phyloP scores from a whole-genome alignment of 2,797 vertebrate genomes.

The Chelmon rostratus region DNA sequence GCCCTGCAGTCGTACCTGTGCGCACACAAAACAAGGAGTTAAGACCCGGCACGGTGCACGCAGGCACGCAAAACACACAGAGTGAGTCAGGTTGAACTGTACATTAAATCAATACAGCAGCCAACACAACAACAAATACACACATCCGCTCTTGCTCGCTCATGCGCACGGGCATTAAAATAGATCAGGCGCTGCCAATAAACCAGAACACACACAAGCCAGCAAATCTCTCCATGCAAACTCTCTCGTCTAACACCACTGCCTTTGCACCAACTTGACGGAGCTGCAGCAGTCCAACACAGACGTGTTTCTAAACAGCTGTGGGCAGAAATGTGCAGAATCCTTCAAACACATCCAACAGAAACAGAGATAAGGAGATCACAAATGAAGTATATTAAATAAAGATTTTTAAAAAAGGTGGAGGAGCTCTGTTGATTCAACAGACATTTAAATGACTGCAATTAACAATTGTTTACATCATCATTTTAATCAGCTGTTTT shows the following conservation, averaged over 20 bases:
- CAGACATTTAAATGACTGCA: neutral
- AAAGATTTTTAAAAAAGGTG: too few species aligned
- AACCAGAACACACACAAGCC: neutral
- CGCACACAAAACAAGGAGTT: slow-evolving; percentile 3
- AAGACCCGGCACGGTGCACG: too few species aligned
- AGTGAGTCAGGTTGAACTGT: slow-evolving; percentile 13
- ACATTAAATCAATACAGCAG: slow-evolving; percentile 49
- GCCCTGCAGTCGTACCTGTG: slow-evolving; percentile 69
- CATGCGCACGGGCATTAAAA: slow-evolving; percentile 1
- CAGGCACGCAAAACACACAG: too few species aligned
- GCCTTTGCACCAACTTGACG: neutral
- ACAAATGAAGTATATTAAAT: too few species aligned
- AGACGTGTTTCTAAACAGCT: neutral
- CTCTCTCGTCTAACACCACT: neutral
- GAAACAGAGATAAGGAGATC: too few species aligned
- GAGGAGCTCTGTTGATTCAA: neutral
- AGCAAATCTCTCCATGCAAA: neutral
- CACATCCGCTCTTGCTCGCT: neutral
- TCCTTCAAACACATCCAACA: neutral
- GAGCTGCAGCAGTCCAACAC: neutral
- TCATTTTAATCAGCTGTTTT: neutral
- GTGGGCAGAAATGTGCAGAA: neutral
- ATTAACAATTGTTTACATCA: accelerated
- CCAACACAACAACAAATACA: neutral
- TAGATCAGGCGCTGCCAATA: slow-evolving; percentile 36